A percentile compares a stretch with the other conserved stretches of the same genome.
Conservation (phyloP, 2,888 invertebrate genomes). For the Nomada fucata region DNA sequence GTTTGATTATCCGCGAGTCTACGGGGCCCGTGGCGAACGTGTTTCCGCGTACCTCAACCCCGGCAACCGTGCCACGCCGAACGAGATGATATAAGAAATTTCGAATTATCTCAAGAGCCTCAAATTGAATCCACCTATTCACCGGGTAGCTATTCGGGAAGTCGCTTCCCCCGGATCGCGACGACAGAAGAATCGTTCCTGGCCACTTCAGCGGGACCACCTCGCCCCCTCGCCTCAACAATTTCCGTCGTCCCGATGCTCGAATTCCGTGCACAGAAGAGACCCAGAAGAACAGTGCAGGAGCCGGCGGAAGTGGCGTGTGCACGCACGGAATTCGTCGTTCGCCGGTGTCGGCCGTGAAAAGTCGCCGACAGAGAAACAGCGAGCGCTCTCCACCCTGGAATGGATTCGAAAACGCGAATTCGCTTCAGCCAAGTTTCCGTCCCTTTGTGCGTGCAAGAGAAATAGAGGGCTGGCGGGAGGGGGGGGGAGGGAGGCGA, state of each 20-base stretch:
- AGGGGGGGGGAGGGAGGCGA: not conserved
- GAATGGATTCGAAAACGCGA: conserved; percentile 54
- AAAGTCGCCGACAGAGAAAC: not conserved
- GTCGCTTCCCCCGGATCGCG: not conserved
- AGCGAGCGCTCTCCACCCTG: not conserved
- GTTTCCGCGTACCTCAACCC: too few species aligned
- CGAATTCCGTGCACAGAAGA: conserved; percentile 1
- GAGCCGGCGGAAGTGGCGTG: conserved; percentile 27
- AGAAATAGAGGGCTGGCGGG: conserved; percentile 17
- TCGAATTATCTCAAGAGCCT: too few species aligned
- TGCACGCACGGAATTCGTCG: conserved; percentile 28
- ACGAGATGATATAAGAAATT: too few species aligned
- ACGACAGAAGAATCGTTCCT: conserved; percentile 2
- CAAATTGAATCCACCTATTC: not conserved
- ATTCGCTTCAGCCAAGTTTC: conserved; percentile 48
- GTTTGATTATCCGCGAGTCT: too few species aligned
- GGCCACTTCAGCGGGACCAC: not conserved
- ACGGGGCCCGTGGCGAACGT: too few species aligned
- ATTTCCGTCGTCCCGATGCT: conserved; percentile 7
- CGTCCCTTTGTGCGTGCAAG: conserved; percentile 39
- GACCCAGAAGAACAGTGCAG: not conserved
- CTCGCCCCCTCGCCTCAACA: not conserved
- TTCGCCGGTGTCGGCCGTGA: conserved; percentile 8
- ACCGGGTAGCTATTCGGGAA: too few species aligned
- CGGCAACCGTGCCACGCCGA: too few species aligned